Conservation (phyloP, 2,888 invertebrate genomes). For the Amiota minor region DNA sequence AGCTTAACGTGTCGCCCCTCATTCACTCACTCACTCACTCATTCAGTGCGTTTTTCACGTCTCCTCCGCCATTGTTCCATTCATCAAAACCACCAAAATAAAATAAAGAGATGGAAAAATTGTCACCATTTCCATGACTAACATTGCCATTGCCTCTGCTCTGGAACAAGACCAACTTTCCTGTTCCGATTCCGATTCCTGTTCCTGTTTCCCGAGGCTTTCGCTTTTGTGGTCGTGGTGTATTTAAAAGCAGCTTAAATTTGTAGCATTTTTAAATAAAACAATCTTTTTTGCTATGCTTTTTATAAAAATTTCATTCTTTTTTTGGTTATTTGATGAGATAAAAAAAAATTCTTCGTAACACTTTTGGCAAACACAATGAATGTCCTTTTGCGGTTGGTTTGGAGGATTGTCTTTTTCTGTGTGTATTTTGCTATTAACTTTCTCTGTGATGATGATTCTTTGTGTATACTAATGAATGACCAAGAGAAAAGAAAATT, state of each 20-base stretch:
- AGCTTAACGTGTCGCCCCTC: slow-evolving; percentile 9
- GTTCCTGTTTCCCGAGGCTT: no score
- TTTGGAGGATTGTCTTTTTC: neutral
- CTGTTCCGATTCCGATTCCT: no score
- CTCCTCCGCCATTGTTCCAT: neutral
- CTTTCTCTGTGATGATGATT: neutral
- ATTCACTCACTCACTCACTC: no score
- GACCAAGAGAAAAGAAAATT: no score
- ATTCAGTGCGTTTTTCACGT: neutral
- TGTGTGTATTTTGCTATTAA: neutral
- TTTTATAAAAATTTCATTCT: slow-evolving; percentile 2
- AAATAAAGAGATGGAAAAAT: neutral
- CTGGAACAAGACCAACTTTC: no score
- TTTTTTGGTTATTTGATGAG: neutral
- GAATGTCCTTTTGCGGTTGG: neutral
- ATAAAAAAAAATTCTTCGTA: neutral
- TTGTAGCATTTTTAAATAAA: neutral
- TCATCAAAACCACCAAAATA: neutral
- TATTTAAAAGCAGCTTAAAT: slow-evolving; percentile 8
- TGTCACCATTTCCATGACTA: no score
- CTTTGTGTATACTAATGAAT: no score
- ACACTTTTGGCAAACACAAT: neutral
- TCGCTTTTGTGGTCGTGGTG: neutral
- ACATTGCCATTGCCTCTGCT: no score
- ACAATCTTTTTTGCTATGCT: neutral